Conservation (phyloP, 1,140 invertebrate genomes). For the Dendroctonus valens region DNA sequence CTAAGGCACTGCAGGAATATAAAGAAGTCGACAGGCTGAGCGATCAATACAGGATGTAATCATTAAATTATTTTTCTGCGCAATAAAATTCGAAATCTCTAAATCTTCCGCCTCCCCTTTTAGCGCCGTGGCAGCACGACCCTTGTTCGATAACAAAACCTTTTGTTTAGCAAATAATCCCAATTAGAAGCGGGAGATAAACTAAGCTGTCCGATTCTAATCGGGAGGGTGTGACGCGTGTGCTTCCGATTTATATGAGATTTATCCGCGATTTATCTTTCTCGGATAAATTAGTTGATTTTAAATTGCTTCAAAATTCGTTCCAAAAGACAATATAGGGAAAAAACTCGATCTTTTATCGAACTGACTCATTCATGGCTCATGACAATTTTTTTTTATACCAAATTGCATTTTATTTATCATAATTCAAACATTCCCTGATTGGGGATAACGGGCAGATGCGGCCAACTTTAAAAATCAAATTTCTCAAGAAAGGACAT, state of each 20-base stretch:
- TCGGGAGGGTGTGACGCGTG: conserved; percentile 31
- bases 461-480: too few species aligned
- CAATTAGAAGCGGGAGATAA: conserved; percentile 32
- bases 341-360: too few species aligned
- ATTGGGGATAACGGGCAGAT: too few species aligned
- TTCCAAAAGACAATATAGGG: too few species aligned
- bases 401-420: too few species aligned
- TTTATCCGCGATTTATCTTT: conserved; percentile 24
- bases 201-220: conserved; percentile 29
- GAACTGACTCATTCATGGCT: too few species aligned
- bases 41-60: conserved; percentile 14
- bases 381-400: too few species aligned
- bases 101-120: conserved; percentile 28
- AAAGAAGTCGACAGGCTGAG: too few species aligned
- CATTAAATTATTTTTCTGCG: conserved; percentile 27
- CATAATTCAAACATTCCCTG: too few species aligned
- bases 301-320: conserved; percentile 12
- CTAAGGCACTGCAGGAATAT: too few species aligned
- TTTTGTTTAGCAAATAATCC: conserved; percentile 34
- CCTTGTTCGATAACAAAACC: conserved; percentile 34
- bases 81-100: conserved; percentile 30
- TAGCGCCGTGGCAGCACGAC: conserved; percentile 22
- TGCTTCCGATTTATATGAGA: conserved; percentile 27
- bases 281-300: conserved; percentile 22
- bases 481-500: too few species aligned